These are phyloP conservation scores for Parasteatoda tepidariorum DNA, from an alignment of 1,140 invertebrate genomes.

Conservation along the genomic window DNA sequence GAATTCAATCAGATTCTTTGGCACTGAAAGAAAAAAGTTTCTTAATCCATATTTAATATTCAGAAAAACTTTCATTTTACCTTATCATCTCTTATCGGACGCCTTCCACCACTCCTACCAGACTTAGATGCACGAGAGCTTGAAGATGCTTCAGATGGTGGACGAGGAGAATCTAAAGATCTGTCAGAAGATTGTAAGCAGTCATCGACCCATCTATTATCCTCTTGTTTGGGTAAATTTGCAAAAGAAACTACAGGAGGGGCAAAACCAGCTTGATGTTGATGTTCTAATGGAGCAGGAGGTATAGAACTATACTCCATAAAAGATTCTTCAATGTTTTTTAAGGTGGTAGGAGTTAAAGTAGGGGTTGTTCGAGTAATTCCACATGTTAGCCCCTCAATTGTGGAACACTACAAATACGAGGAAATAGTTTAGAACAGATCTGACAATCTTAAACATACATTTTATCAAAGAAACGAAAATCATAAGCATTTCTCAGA, in stretches of 20 bases:
- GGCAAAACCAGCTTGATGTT: constrained; percentile 90
- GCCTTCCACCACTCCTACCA: constrained; percentile 79
- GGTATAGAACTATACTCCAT: constrained; percentile 74
- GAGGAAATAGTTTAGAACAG: neutral
- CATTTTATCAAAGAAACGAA: too few species aligned
- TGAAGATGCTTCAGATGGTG: constrained; percentile 45
- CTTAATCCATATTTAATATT: too few species aligned
- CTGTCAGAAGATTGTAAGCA: constrained; percentile 52
- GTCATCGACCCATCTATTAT: constrained; percentile 45
- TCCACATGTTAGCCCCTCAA: constrained; percentile 70
- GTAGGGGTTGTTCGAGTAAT: constrained; percentile 91
- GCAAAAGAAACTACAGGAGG: constrained; percentile 78
- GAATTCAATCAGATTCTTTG: too few species aligned
- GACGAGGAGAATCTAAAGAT: constrained; percentile 46
- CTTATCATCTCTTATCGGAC: constrained; percentile 76
- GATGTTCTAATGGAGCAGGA: constrained; percentile 71
- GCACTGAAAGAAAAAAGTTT: too few species aligned
- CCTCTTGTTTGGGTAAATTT: constrained; percentile 47
- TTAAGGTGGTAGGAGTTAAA: constrained; percentile 90
- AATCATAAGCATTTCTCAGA: too few species aligned
- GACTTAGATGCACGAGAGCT: constrained; percentile 64
- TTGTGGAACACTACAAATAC: constrained; percentile 28
- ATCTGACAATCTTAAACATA: neutral
- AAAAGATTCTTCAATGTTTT: constrained; percentile 86
- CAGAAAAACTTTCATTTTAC: constrained; percentile 62